Evolutionary conservation across 2,113 vertebrate genomes (phyloP).

Genomic region (Microtus oregoni): DNA sequence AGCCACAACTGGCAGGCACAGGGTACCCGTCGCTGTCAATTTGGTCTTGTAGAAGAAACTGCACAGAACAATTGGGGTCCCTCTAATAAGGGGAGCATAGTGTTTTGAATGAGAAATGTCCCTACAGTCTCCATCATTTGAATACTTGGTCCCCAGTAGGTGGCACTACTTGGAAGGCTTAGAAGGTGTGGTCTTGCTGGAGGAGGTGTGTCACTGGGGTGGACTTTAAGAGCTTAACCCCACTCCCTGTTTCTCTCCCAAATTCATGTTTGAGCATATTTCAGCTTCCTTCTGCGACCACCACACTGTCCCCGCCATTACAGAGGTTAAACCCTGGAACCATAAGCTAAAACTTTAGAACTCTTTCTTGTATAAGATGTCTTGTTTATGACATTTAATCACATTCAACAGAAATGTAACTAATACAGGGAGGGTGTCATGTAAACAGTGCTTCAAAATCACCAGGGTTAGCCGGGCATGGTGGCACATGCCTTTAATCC

Average conservation of each 20-base stretch:
- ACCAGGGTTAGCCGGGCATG: not conserved
- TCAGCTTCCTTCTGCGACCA: not conserved
- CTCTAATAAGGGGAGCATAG: too few species aligned
- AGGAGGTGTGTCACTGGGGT: not conserved
- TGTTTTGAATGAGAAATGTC: not conserved
- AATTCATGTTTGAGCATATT: not conserved
- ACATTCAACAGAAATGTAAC: not conserved
- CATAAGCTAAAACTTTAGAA: not conserved
- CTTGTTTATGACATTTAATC: not conserved
- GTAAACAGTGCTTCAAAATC: not conserved
- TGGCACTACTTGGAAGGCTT: not conserved
- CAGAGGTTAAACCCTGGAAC: not conserved
- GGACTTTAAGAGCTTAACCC: not conserved
- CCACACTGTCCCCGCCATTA: not conserved
- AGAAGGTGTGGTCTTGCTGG: not conserved
- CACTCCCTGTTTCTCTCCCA: not conserved
- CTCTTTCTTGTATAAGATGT: not conserved
- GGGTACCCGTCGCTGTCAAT: not conserved
- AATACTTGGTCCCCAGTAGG: not conserved
- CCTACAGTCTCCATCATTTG: not conserved
- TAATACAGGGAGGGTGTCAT: not conserved
- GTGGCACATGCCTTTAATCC: not conserved
- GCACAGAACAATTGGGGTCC: not conserved
- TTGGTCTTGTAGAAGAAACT: not conserved
- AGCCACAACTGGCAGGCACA: rapidly evolving